phyloP scores from a whole-genome alignment of 53 echinoderm and acorn worm genomes.

The Paracentrotus lividus region DNA sequence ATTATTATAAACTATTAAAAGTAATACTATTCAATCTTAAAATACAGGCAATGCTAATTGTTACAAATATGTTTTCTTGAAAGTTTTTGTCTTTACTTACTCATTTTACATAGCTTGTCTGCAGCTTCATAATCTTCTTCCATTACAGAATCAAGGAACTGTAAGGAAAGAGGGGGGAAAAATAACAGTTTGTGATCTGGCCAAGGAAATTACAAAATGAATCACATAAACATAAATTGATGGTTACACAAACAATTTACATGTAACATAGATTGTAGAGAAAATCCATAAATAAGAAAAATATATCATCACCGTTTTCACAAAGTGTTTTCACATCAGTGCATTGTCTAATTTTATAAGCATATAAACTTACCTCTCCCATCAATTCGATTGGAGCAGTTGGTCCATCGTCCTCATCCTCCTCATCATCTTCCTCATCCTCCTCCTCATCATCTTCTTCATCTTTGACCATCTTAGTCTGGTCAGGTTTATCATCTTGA shows the following conservation, averaged over 20 bases:
- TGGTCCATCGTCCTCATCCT: constrained; percentile 77
- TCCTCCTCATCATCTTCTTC: constrained; percentile 63
- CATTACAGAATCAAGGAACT: constrained; percentile 98
- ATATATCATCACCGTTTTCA: not conserved
- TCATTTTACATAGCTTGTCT: constrained; percentile 98
- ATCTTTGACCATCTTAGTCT: not conserved
- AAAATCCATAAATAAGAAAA: too few species aligned
- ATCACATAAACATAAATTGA: too few species aligned
- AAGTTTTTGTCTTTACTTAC: constrained; percentile 74
- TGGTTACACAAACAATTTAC: too few species aligned
- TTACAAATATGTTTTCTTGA: too few species aligned
- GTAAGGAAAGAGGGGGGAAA: not conserved
- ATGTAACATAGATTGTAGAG: too few species aligned
- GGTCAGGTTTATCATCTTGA: not conserved
- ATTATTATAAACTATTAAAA: too few species aligned
- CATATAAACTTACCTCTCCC: constrained; percentile 74
- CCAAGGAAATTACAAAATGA: too few species aligned
- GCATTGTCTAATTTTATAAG: too few species aligned
- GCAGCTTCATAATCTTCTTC: constrained; percentile 94
- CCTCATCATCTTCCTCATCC: constrained; percentile 74
- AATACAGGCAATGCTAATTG: too few species aligned
- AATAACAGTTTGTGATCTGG: too few species aligned
- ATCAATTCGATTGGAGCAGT: constrained; percentile 84
- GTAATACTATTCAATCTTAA: too few species aligned
- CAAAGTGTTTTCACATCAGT: too few species aligned